These are phyloP conservation scores for Onchidella celtica DNA, from an alignment of 2,888 invertebrate species.

Conservation along the genomic window DNA sequence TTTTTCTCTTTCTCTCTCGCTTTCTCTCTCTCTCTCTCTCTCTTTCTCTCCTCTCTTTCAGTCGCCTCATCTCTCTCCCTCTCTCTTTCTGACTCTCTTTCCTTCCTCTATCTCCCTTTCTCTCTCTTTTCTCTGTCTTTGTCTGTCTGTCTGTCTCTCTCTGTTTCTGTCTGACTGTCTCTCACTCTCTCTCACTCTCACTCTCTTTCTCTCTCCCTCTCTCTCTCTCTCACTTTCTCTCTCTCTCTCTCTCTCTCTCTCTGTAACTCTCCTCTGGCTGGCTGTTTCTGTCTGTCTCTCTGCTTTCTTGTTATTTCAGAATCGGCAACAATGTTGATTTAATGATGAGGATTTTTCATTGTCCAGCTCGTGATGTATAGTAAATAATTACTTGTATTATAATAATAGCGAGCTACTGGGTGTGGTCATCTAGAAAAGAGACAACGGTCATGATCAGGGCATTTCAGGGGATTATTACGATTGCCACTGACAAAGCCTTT, in stretches of 20 bases:
- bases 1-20: conserved; percentile 15
- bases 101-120: background rate
- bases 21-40: conserved; percentile 16
- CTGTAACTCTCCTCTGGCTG: background rate
- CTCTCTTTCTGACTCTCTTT: background rate
- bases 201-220: background rate
- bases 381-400: too few relatives aligned
- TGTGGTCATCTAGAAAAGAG: too few relatives aligned
- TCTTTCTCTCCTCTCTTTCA: conserved; percentile 7
- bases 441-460: too few relatives aligned
- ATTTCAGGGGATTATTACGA: too few relatives aligned
- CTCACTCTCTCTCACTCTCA: background rate
- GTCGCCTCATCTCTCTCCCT: conserved; percentile 1
- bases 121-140: background rate
- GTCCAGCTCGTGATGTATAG: too few relatives aligned
- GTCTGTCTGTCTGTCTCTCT: background rate
- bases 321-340: too few relatives aligned
- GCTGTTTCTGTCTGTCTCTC: background rate
- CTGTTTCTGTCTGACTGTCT: background rate
- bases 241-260: background rate
- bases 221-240: background rate
- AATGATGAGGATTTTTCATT: too few relatives aligned
- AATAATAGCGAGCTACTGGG: too few relatives aligned
- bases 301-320: too few relatives aligned
- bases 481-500: too few relatives aligned